These are phyloP conservation scores for Eupeodes corollae DNA, from an alignment of 1,140 invertebrate genomes.

Conservation along the genomic window DNA sequence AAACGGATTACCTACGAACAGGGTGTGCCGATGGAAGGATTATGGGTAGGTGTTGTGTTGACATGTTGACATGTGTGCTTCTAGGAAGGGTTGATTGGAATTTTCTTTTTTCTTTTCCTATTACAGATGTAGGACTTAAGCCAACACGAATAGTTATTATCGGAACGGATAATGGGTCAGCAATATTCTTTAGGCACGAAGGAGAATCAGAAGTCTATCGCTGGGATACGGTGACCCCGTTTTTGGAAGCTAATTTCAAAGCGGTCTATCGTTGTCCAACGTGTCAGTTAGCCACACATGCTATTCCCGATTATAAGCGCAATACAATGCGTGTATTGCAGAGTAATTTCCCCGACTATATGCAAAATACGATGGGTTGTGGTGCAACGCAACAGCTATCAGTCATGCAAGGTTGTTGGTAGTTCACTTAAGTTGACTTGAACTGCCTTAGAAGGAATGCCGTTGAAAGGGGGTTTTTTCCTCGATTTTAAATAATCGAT, in stretches of 20 bases:
- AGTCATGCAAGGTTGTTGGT: conserved; percentile 39
- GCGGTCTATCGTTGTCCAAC: conserved; percentile 41
- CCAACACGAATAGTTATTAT: conserved; percentile 43
- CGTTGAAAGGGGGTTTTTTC: too few species aligned
- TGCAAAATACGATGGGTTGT: conserved; percentile 48
- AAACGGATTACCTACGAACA: conserved; percentile 42
- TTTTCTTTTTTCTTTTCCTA: not conserved
- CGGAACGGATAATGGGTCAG: conserved; percentile 48
- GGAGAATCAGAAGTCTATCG: conserved; percentile 48
- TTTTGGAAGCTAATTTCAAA: conserved; percentile 41
- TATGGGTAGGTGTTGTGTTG: conserved; percentile 21
- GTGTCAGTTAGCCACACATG: conserved; percentile 45
- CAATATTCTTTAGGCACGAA: conserved; percentile 47
- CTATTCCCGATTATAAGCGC: conserved; percentile 43
- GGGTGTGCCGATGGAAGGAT: conserved; percentile 42
- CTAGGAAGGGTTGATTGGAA: not conserved
- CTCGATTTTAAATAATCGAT: too few species aligned
- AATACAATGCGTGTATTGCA: conserved; percentile 47
- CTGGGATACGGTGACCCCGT: conserved; percentile 47
- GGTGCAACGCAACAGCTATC: conserved; percentile 44
- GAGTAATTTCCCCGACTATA: conserved; percentile 51
- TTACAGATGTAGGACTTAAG: conserved; percentile 43
- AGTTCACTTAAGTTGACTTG: not conserved
- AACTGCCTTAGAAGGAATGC: too few species aligned
- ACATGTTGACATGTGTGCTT: not conserved